phyloP scores from a whole-genome alignment of 2,888 invertebrate species.

The Mesoligia furuncula region DNA sequence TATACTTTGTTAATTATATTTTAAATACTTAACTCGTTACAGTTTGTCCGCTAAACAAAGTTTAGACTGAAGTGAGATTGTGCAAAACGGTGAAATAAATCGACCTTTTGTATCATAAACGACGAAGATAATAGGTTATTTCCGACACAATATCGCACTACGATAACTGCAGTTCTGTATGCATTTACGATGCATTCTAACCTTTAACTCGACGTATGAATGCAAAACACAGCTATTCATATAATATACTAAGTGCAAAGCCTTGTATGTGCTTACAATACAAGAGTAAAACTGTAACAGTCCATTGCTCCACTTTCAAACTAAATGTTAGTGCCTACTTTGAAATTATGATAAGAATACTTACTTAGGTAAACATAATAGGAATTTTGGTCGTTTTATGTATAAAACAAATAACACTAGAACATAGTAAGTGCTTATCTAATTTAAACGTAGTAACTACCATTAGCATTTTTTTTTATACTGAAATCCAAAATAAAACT shows the following conservation, averaged over 20 bases:
- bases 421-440: background rate
- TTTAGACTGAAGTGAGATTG: background rate
- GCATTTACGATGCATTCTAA: background rate
- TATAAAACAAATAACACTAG: background rate
- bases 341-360: slow-evolving; percentile 5
- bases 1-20: background rate
- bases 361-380: background rate
- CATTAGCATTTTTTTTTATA: background rate
- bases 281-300: background rate
- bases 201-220: background rate
- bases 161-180: background rate
- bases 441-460: background rate
- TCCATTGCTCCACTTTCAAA: background rate
- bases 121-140: background rate
- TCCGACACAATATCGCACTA: background rate
- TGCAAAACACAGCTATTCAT: background rate
- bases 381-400: background rate
- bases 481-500: background rate
- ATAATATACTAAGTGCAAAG: background rate
- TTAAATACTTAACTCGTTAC: background rate
- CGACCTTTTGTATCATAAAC: background rate
- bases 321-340: slow-evolving; percentile 1
- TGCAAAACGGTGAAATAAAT: background rate
- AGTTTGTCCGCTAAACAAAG: background rate
- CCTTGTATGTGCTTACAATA: background rate